Base-by-base conservation (phyloP, 2,888 invertebrate genomes). In the Erebia aethiops region DNA sequence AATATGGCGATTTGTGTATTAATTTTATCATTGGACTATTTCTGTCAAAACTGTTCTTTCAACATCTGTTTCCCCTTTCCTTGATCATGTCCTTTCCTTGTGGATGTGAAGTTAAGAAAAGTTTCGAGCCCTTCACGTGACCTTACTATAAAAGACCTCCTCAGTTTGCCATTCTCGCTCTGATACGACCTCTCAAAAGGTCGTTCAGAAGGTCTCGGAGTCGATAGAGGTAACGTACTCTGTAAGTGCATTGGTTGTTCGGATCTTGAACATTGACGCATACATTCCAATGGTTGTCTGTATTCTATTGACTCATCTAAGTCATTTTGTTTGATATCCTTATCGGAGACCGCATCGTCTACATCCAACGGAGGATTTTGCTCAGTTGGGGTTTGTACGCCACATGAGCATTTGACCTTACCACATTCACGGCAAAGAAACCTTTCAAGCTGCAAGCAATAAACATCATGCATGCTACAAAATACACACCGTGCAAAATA, bases 381-480 rank as follows among this genome's bases (percentile, higher is more conserved):
- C 72, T 76, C 78, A 76, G 80, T 76, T 52, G 79, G 81, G 52
- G 80, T 76, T 51, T 84, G 72, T 68, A 76, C 83, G 57, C 88
- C 88, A 88, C 95, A 95, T 88, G 93, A 90, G 88, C 95, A 95
- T 90, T 95, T 95, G 89, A 95, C 93, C 88, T 94, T 95, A 92
- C 94, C 95, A 94, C 95, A 95, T 84, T 95, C 94, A 89, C 94
- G 94, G 94, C 95, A 95, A 94, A 95, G 95, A 95, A 95, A 95
- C 91, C 95, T 95, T 94, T 95, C 95, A 94, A 95, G 95, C 95
- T 95, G 95, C 84, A 95, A 95, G 94, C 94, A 95, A 92, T 94
- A 94, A 94, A 94, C 86, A 85, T 88, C 94, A 94, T 94, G 93
- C 94, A 89, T 80, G 89, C 93, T 92, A 92, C 90, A 81, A 85